phyloP scores from a whole-genome alignment of 2,113 vertebrate species.

The Mungos mungo region DNA sequence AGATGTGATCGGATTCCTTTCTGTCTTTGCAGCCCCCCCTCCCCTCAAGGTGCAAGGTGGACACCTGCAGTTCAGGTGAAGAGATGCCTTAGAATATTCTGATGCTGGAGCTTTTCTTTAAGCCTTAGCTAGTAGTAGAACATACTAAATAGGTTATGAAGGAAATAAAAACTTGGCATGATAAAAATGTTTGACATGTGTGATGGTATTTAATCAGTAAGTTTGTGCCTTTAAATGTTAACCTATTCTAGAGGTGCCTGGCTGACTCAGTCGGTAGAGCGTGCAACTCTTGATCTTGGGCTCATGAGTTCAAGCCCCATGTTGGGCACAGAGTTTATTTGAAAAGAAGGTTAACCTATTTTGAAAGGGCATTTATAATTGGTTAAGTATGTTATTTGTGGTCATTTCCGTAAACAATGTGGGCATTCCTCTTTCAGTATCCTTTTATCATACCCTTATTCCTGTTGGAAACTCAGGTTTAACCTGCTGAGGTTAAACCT shows the following conservation, averaged over 20 bases:
- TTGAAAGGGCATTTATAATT: neutral
- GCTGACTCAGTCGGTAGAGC: neutral
- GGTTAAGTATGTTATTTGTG: neutral
- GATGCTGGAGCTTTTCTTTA: neutral
- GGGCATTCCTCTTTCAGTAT: neutral
- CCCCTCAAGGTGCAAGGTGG: neutral
- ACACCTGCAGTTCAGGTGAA: neutral
- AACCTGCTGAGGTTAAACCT: neutral
- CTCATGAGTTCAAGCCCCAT: neutral
- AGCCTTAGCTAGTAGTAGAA: neutral
- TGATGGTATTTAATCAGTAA: neutral
- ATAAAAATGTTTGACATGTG: neutral
- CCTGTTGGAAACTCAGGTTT: slow-evolving; percentile 35
- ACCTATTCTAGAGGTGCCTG: neutral
- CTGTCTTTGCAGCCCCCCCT: neutral
- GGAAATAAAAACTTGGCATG: slow-evolving; percentile 13
- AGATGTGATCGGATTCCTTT: neutral
- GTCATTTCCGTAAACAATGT: slow-evolving; percentile 6
- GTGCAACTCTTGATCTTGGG: neutral
- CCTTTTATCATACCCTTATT: neutral
- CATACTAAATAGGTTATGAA: neutral
- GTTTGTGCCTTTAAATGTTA: slow-evolving; percentile 34
- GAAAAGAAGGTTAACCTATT: neutral
- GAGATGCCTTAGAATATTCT: neutral
- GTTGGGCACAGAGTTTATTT: neutral